Percentiles rank a stretch among this genome's conserved stretches.
Evolutionary conservation across 2,113 vertebrate species (phyloP).

Genomic region (Hyperopisus bebe): DNA sequence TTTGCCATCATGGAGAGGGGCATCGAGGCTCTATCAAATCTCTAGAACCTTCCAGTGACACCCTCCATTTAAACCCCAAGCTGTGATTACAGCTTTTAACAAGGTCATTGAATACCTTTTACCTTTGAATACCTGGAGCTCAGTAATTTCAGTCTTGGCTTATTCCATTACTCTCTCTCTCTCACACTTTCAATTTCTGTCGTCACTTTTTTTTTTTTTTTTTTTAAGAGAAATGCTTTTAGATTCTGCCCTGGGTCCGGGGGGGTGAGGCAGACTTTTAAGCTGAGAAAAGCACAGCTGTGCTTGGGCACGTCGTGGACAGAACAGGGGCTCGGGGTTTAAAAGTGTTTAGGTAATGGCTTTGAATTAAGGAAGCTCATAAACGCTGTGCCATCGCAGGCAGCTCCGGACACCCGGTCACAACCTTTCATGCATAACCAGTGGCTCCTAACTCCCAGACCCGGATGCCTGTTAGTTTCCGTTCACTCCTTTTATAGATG

Average conservation of each 20-base stretch:
- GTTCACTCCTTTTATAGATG: background rate
- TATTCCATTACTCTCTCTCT: background rate
- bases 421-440: background rate
- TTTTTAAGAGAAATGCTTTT: constrained; percentile 1
- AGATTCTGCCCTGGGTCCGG: constrained; percentile 3
- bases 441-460: background rate
- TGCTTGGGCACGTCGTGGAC: background rate
- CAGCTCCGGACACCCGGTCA: background rate
- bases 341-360: constrained; percentile 3
- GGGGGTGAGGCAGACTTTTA: background rate
- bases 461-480: background rate
- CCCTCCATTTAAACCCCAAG: constrained; percentile 19
- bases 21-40: background rate
- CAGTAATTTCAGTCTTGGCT: constrained; percentile 11
- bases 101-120: constrained; percentile 1
- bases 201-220: background rate
- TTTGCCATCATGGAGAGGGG: background rate
- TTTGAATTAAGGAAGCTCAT: constrained; percentile 9
- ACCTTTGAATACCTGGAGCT: constrained; percentile 18
- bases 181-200: background rate
- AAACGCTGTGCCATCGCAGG: background rate
- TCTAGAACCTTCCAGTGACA: background rate
- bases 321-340: background rate
- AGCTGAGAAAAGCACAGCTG: background rate
- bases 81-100: constrained; percentile 19